Evolutionary conservation across 1,140 invertebrate species (phyloP).

Genomic region (Drosophila repletoides): DNA sequence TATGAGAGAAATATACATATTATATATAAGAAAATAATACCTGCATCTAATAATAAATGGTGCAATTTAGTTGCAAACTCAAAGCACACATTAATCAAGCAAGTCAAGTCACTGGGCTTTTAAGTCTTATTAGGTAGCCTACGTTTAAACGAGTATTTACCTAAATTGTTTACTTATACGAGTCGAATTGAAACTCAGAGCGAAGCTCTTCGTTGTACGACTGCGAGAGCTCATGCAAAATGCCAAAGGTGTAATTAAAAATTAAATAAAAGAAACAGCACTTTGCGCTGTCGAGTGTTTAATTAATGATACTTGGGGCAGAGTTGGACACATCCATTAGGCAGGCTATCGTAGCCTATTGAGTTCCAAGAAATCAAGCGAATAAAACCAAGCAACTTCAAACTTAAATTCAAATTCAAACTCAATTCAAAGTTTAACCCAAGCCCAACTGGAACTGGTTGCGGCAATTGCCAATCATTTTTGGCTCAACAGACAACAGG

Average conservation of each 20-base stretch:
- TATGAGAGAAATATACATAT: too few species aligned
- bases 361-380: neutral
- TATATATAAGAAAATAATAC: neutral
- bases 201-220: neutral
- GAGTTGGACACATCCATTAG: slow-evolving; percentile 61
- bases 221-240: slow-evolving; percentile 40
- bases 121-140: neutral
- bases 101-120: neutral
- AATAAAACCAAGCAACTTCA: slow-evolving; percentile 29
- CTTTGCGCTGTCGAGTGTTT: slow-evolving; percentile 38
- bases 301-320: slow-evolving; percentile 68
- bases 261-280: slow-evolving; percentile 47
- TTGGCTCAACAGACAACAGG: slow-evolving; percentile 10
- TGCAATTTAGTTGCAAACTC: neutral
- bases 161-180: slow-evolving; percentile 8
- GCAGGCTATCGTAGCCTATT: slow-evolving; percentile 27
- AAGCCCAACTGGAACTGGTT: slow-evolving; percentile 61
- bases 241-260: slow-evolving; percentile 80
- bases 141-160: neutral
- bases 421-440: neutral
- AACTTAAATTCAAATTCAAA: slow-evolving; percentile 1
- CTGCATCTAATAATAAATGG: slow-evolving; percentile 15
- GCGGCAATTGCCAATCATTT: slow-evolving; percentile 61
- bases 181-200: neutral
- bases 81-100: slow-evolving; percentile 6